These are phyloP conservation scores for Fratercula arctica DNA, from an alignment of 2,797 vertebrate species.

Conservation along the genomic window DNA sequence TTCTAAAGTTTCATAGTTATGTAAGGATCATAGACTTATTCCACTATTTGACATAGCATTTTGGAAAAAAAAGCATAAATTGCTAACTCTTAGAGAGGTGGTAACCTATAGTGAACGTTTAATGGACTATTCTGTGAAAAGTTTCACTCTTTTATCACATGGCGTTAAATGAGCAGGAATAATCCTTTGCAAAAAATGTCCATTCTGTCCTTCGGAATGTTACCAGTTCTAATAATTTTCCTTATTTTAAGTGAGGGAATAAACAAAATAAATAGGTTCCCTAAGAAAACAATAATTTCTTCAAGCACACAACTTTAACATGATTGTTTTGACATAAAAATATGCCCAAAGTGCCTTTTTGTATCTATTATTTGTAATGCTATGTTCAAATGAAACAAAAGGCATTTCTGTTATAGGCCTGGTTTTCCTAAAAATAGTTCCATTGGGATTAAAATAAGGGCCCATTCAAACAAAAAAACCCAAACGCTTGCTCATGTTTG, in stretches of 20 bases:
- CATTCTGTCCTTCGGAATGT: neutral
- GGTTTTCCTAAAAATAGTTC: neutral
- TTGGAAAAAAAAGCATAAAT: neutral
- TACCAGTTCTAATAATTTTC: neutral
- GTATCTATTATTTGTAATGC: neutral
- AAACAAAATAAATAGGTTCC: neutral
- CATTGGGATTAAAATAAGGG: neutral
- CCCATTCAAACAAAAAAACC: neutral
- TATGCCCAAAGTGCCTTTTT: neutral
- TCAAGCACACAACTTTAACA: neutral
- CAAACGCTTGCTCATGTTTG: rapidly evolving
- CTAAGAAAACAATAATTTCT: neutral
- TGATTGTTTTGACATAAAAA: neutral
- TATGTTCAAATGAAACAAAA: neutral
- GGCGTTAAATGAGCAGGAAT: neutral
- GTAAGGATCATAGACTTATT: neutral
- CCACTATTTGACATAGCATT: neutral
- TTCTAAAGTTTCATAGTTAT: neutral
- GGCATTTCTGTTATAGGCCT: neutral
- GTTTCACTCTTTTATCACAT: neutral
- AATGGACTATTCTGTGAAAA: neutral
- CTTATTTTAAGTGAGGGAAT: neutral
- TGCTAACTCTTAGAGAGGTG: neutral
- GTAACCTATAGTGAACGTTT: neutral
- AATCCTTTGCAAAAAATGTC: neutral